These are phyloP conservation scores for Eupithecia insigniata DNA, from an alignment of 2,888 invertebrate species.

Conservation along the genomic window DNA sequence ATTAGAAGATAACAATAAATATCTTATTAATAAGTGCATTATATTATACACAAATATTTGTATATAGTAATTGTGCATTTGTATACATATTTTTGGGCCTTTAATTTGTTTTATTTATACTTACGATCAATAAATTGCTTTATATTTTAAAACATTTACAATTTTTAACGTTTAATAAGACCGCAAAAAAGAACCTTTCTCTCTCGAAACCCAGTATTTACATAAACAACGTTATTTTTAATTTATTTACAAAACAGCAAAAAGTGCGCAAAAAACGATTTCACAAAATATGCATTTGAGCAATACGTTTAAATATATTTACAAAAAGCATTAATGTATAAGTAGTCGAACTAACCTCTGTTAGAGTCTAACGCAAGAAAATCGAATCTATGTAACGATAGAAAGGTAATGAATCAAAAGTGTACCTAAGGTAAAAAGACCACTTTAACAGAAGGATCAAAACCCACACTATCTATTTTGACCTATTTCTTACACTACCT, in stretches of 20 bases:
- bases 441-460: slow-evolving; percentile 28
- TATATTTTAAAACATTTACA: slow-evolving; percentile 44
- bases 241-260: slow-evolving; percentile 80
- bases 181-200: slow-evolving; percentile 60
- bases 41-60: slow-evolving; percentile 63
- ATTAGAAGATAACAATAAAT: slow-evolving; percentile 59
- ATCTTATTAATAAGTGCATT: slow-evolving; percentile 64
- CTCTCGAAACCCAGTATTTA: slow-evolving; percentile 64
- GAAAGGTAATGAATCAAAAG: slow-evolving; percentile 33
- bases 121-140: slow-evolving; percentile 60
- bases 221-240: slow-evolving; percentile 60
- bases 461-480: slow-evolving; percentile 29
- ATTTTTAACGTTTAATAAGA: slow-evolving; percentile 40
- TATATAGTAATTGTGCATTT: slow-evolving; percentile 79
- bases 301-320: slow-evolving; percentile 81
- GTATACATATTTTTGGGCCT: slow-evolving; percentile 81
- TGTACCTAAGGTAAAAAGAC: slow-evolving; percentile 32
- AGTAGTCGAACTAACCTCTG: slow-evolving; percentile 44
- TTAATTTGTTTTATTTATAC: slow-evolving; percentile 68
- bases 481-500: slow-evolving; percentile 45
- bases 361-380: slow-evolving; percentile 39
- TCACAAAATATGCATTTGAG: slow-evolving; percentile 85
- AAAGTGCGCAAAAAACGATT: slow-evolving; percentile 83
- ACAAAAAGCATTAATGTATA: slow-evolving; percentile 72
- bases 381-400: slow-evolving; percentile 38